These are phyloP conservation scores for Linurgus olivaceus DNA, from an alignment of 2,797 vertebrate genomes.

Conservation along the genomic window DNA sequence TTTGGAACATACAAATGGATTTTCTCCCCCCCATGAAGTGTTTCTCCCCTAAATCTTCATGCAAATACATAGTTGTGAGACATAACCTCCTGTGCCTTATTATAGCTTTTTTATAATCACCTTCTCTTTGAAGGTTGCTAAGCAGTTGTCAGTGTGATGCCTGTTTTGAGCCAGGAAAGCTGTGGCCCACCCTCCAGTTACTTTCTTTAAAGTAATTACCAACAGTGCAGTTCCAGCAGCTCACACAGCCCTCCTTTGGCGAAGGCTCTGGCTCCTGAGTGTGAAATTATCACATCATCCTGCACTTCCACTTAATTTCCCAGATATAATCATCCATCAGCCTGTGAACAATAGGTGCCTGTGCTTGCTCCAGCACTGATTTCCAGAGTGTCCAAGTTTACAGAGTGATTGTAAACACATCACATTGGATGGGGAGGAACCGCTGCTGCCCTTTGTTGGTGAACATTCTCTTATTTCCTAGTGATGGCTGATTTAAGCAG, in stretches of 20 bases:
- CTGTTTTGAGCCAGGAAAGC: not conserved
- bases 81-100: not conserved
- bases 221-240: not conserved
- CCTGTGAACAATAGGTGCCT: not conserved
- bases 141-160: not conserved
- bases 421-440: fast-evolving
- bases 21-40: not conserved
- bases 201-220: not conserved
- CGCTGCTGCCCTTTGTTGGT: not conserved
- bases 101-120: not conserved
- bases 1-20: not conserved
- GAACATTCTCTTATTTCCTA: not conserved
- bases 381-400: not conserved
- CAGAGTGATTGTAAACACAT: not conserved
- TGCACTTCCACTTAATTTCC: not conserved
- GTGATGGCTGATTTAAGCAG: not conserved
- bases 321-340: not conserved
- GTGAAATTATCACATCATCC: not conserved
- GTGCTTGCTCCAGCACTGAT: not conserved
- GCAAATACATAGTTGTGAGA: not conserved
- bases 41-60: not conserved
- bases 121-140: constrained; percentile 26
- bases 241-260: not conserved
- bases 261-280: not conserved
- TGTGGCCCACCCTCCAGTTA: not conserved